Evolutionary conservation across 92 coral and sea anemone species (phyloP).

Genomic region (Galaxea fascicularis): DNA sequence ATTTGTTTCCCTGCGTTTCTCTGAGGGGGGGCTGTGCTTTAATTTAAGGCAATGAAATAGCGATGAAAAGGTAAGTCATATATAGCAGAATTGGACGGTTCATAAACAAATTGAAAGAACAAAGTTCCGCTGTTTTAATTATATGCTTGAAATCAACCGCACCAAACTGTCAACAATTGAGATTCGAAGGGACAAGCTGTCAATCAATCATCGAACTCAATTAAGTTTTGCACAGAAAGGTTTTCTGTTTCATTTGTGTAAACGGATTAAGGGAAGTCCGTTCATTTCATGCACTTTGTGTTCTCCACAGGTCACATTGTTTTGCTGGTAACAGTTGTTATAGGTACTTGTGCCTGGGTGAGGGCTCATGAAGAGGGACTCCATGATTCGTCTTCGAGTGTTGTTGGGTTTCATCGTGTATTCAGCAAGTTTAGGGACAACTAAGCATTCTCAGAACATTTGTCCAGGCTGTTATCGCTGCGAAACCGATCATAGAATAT

Average conservation of each 20-base stretch:
- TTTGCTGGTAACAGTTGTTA: not conserved
- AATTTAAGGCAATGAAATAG: not conserved
- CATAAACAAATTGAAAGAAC: not conserved
- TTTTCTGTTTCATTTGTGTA: slow-evolving; percentile 18
- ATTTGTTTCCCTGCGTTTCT: not conserved
- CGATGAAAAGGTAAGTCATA: not conserved
- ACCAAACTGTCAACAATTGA: slow-evolving; percentile 25
- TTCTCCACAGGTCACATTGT: not conserved
- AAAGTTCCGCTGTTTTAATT: slow-evolving; percentile 36
- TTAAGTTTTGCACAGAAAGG: slow-evolving; percentile 10
- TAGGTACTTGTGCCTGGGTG: not conserved
- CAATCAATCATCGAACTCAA: slow-evolving; percentile 50
- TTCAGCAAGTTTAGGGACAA: not conserved
- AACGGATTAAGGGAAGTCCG: slow-evolving; percentile 5
- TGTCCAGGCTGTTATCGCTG: slow-evolving; percentile 18
- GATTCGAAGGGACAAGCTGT: slow-evolving; percentile 3
- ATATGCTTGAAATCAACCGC: slow-evolving; percentile 40
- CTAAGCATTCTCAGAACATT: not conserved
- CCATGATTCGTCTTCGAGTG: not conserved
- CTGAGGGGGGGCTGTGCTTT: not conserved
- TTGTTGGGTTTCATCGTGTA: slow-evolving; percentile 1
- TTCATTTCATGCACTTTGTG: not conserved
- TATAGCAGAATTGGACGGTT: not conserved
- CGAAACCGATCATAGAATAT: not conserved
- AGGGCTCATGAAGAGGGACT: not conserved